Conservation (phyloP, 2,113 vertebrate species). For the Cryptoleucopteryx plumbea region DNA sequence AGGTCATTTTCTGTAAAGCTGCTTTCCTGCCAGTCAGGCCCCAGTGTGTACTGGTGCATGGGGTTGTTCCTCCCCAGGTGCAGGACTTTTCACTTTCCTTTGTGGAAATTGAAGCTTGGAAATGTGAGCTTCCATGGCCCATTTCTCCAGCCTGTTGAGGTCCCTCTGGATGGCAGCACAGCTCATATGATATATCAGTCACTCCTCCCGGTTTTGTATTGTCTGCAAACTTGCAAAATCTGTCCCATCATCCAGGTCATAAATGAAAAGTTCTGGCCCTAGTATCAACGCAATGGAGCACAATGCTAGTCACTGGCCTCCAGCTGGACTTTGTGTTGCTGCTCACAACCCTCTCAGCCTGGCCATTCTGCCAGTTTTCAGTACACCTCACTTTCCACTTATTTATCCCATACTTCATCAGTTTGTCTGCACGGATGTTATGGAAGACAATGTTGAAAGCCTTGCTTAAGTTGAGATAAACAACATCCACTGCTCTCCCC, state of each 20-base stretch:
- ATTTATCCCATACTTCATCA: background rate
- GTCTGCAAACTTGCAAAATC: background rate
- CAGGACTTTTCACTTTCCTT: background rate
- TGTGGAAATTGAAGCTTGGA: background rate
- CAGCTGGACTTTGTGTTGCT: background rate
- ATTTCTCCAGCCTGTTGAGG: background rate
- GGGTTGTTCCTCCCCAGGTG: background rate
- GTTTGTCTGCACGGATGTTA: background rate
- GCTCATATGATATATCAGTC: background rate
- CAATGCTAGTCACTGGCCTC: background rate
- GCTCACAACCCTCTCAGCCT: background rate
- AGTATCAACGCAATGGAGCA: background rate
- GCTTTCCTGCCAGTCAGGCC: background rate
- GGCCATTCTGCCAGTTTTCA: background rate
- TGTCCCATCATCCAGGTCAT: background rate
- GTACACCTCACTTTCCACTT: background rate
- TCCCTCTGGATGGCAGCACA: background rate
- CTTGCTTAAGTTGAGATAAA: background rate
- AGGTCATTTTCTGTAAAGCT: background rate
- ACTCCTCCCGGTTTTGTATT: background rate
- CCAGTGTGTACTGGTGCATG: background rate
- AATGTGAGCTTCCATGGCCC: background rate
- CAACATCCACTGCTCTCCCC: background rate
- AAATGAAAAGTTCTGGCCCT: background rate
- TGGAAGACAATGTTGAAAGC: accelerated